These are phyloP conservation scores for Rhipidura dahli DNA, from an alignment of 2,113 vertebrate species.

Conservation along the genomic window DNA sequence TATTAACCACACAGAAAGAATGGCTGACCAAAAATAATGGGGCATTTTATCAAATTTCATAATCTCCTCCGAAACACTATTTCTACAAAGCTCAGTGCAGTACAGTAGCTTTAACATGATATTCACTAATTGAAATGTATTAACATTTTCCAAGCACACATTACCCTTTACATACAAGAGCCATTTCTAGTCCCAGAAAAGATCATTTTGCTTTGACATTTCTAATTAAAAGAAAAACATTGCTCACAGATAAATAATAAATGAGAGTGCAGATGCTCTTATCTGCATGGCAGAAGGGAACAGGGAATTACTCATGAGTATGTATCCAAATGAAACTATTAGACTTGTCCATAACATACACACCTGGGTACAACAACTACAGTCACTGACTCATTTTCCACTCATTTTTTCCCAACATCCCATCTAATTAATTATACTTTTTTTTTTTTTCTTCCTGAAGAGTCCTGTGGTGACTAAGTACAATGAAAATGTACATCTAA, in stretches of 20 bases:
- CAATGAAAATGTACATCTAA: background rate
- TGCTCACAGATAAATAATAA: constrained; percentile 73
- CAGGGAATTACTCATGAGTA: constrained; percentile 4
- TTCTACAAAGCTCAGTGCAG: background rate
- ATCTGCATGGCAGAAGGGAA: constrained; percentile 24
- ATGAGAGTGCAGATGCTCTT: constrained; percentile 62
- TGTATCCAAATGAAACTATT: background rate
- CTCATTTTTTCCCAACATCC: background rate
- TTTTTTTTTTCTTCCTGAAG: background rate
- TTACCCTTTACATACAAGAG: constrained; percentile 42
- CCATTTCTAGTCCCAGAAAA: constrained; percentile 42
- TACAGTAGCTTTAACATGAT: background rate
- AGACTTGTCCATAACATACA: background rate
- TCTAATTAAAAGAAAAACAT: constrained; percentile 71
- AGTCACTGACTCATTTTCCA: constrained; percentile 2
- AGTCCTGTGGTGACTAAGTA: background rate
- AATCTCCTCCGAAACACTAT: background rate
- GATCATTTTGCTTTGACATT: constrained; percentile 61
- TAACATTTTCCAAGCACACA: constrained; percentile 29
- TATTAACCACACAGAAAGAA: background rate
- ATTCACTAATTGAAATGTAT: constrained; percentile 63
- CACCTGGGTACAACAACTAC: background rate
- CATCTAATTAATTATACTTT: background rate
- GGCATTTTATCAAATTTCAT: background rate
- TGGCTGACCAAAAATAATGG: background rate